A percentile compares a stretch with the other conserved stretches of the same genome.
These are phyloP conservation scores for Morpho achilles DNA, from an alignment of 2,888 invertebrate species.

Conservation along the genomic window DNA sequence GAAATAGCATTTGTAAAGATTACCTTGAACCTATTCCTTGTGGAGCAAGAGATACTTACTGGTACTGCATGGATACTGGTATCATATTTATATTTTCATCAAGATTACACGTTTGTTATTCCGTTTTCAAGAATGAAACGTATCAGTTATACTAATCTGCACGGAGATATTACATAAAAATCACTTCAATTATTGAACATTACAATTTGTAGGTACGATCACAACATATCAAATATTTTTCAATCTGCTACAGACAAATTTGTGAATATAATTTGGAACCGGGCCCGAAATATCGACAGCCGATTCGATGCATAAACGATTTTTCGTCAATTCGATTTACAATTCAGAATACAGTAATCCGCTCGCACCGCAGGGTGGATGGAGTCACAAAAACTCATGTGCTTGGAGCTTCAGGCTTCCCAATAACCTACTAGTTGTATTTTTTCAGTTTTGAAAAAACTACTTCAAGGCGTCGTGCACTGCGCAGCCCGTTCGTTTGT, in stretches of 20 bases:
- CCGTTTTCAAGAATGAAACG: no score
- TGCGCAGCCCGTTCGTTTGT: no score
- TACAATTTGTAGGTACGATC: neutral
- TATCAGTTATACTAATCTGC: no score
- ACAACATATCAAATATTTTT: conserved; percentile 22
- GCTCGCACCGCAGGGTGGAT: conserved; percentile 34
- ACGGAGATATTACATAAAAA: neutral
- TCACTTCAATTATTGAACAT: neutral
- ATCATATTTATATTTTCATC: no score
- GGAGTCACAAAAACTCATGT: conserved; percentile 40
- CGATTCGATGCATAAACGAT: conserved; percentile 56
- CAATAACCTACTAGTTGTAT: conserved; percentile 59
- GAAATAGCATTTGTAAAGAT: no score
- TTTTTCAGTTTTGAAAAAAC: conserved; percentile 21
- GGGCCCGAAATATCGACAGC: conserved; percentile 32
- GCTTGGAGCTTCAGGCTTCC: conserved; percentile 45
- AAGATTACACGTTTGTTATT: no score
- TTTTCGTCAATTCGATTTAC: conserved; percentile 56
- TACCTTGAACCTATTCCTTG: no score
- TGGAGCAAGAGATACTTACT: no score
- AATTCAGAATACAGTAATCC: conserved; percentile 52
- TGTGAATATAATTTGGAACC: conserved; percentile 56
- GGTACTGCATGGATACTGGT: no score
- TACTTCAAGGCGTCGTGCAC: neutral
- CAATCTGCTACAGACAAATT: conserved; percentile 40